These are phyloP conservation scores for Branchinecta lindahli DNA, from an alignment of 1,140 invertebrate genomes.

Conservation along the genomic window DNA sequence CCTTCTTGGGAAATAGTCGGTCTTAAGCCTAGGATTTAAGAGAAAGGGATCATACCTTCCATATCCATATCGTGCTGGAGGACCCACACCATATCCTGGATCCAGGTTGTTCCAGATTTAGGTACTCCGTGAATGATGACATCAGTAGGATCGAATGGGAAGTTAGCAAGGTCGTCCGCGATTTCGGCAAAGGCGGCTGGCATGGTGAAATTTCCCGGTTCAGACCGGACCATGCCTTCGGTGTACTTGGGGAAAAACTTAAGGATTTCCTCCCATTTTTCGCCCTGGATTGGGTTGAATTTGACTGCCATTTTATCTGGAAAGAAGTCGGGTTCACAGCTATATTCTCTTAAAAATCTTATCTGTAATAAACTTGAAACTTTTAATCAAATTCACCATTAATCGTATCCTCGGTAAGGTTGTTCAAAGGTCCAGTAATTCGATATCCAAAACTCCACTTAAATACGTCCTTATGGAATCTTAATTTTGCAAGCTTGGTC, in stretches of 20 bases:
- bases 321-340: not conserved
- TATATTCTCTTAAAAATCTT: too few relatives aligned
- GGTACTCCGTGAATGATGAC: conserved; percentile 16
- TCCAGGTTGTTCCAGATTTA: conserved; percentile 38
- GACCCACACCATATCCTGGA: conserved; percentile 42
- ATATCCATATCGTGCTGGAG: conserved; percentile 37
- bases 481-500: too few relatives aligned
- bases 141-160: conserved; percentile 15
- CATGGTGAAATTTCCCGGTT: conserved; percentile 15
- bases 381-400: too few relatives aligned
- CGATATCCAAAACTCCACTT: too few relatives aligned
- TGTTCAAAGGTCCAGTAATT: too few relatives aligned
- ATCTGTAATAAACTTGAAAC: too few relatives aligned
- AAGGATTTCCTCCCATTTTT: not conserved
- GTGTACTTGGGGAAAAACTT: conserved; percentile 13
- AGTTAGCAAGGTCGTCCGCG: conserved; percentile 17
- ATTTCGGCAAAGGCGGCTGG: conserved; percentile 12
- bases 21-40: too few relatives aligned
- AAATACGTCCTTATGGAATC: too few relatives aligned
- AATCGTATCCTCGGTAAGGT: too few relatives aligned
- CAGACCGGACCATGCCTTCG: conserved; percentile 13
- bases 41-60: conserved; percentile 24
- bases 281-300: not conserved
- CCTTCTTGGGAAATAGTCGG: too few relatives aligned
- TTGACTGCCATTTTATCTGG: not conserved